Base-by-base conservation (phyloP, 92 coral and sea anemone species). In the Porites lobata region DNA sequence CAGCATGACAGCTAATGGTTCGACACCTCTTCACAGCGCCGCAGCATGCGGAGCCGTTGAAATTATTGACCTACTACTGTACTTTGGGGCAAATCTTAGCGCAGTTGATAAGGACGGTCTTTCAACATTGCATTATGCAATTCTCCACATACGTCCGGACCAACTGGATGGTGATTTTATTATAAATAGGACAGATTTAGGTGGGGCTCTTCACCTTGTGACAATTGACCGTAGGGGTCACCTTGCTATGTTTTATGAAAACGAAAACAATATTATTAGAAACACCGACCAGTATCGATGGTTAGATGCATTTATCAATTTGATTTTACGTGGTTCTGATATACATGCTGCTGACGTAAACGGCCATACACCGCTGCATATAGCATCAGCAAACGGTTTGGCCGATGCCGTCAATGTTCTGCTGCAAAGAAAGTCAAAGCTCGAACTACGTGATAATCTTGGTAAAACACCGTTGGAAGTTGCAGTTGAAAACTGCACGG, bases 301-400 rank as follows among this genome's bases (percentile, higher is more conserved):
- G 79, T 43, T 91, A 18, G 66, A 52, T 54, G 0, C 85, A 1
- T 83, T 86, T 0, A 17, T 72, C 18, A 29, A 74, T 29, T 79
- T 82, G 26, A 65, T 62, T 2, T 1, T 52, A 7, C 22, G 2
- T 1, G 72, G 53, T 65, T 66, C 64, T 17, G 77, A 24, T 1
- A 5, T 92, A 15, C 66, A 89, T 73, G 82, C 73, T 0, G 69
- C 50, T 6, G 93, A 92, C 53, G 66, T 19, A 52, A 7, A 80
- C 17, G 96, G 96, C 80, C 90, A 75, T 75, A 89, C 95, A 0
- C 67, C 88, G 14, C 74, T 94, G 68, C 96, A 94, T 65, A 20
- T 79, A 19, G 96, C 96, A 13, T 90, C 91, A 18, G n/a, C n/a
- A 59, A 83, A 88, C 15, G 96, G 91, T 18, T 78, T 91, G 82